Evolutionary conservation across 2,113 vertebrate species (phyloP).

Genomic region (Muntiacus reevesi): DNA sequence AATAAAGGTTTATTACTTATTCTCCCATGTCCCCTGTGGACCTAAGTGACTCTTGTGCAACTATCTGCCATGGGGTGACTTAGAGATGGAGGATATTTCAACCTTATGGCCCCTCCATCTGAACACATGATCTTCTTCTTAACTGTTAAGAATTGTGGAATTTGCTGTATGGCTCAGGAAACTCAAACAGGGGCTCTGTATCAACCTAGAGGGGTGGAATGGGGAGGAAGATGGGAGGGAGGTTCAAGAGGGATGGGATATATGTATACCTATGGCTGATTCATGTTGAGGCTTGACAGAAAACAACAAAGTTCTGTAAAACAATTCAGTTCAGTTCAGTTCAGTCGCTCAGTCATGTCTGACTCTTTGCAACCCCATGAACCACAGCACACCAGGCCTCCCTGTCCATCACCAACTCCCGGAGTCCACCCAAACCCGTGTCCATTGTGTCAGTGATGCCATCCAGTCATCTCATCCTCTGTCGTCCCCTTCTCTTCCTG

Average conservation of each 20-base stretch:
- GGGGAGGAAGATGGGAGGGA: neutral
- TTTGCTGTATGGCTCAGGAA: neutral
- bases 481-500: neutral
- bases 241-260: neutral
- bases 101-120: too few species aligned
- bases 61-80: rapidly evolving
- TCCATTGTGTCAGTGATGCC: neutral
- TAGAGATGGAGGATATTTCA: neutral
- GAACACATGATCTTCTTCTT: neutral
- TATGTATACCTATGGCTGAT: neutral
- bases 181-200: neutral
- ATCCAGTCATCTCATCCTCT: neutral
- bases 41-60: neutral
- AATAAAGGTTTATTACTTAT: neutral
- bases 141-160: neutral
- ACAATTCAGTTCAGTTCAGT: neutral
- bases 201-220: neutral
- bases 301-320: neutral
- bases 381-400: rapidly evolving
- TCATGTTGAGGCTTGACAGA: neutral
- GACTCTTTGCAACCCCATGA: neutral
- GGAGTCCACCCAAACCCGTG: neutral
- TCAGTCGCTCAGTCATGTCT: rapidly evolving
- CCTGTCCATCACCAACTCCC: neutral
- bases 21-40: neutral